Evolutionary conservation across 2,113 vertebrate species (phyloP).

Genomic region (Accipiter cooperii): DNA sequence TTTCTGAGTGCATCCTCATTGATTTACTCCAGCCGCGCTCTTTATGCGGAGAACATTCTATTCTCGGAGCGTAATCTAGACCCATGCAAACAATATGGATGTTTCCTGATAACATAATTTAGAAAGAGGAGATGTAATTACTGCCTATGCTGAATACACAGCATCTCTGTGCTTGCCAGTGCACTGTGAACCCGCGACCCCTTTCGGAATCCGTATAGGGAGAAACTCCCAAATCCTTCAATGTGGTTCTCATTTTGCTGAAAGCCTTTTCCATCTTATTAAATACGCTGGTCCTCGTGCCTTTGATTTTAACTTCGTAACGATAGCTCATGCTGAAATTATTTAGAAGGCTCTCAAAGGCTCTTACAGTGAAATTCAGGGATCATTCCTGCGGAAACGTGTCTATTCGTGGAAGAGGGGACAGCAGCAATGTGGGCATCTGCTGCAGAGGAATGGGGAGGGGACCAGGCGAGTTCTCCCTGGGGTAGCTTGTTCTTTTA

Average conservation of each 20-base stretch:
- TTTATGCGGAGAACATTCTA: conserved; percentile 58
- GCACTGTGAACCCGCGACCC: not conserved
- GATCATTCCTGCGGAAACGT: not conserved
- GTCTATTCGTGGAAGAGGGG: not conserved
- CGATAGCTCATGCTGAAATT: conserved; percentile 10
- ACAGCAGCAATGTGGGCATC: not conserved
- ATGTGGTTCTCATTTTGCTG: conserved; percentile 29
- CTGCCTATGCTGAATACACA: conserved; percentile 13
- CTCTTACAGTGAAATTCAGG: not conserved
- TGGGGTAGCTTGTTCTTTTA: not conserved
- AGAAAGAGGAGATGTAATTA: conserved; percentile 42
- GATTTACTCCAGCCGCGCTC: conserved; percentile 47
- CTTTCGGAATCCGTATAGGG: not conserved
- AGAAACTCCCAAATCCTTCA: conserved; percentile 2
- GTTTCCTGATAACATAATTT: conserved; percentile 60
- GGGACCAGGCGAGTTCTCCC: not conserved
- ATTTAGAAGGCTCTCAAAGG: conserved; percentile 19
- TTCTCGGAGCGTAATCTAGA: conserved; percentile 55
- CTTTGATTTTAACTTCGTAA: conserved; percentile 40
- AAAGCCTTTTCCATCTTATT: not conserved
- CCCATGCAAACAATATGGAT: conserved; percentile 42
- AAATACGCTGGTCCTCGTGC: not conserved
- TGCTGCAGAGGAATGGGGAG: not conserved
- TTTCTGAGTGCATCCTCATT: conserved; percentile 57
- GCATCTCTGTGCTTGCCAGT: not conserved